phyloP scores from a whole-genome alignment of 2,888 invertebrate genomes.

The Drosophila differens region DNA sequence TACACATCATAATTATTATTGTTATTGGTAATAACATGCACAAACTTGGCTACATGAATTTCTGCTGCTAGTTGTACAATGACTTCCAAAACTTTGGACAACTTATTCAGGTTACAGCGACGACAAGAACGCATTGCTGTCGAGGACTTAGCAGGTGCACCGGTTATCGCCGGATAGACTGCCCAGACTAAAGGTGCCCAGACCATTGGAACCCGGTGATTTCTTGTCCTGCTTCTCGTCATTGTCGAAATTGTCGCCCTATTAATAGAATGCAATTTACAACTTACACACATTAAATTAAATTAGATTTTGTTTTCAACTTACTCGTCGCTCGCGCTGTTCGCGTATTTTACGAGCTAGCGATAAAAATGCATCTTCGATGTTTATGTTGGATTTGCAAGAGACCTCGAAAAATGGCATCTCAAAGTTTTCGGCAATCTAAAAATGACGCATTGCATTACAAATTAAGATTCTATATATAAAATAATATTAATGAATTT shows the following conservation, averaged over 20 bases:
- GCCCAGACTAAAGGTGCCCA: constrained; percentile 85
- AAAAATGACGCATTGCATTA: constrained; percentile 58
- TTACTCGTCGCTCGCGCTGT: constrained; percentile 91
- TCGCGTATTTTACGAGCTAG: constrained; percentile 93
- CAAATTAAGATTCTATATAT: background rate
- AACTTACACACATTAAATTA: background rate
- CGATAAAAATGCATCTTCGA: constrained; percentile 92
- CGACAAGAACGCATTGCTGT: background rate
- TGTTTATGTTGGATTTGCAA: constrained; percentile 94
- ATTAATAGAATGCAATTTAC: constrained; percentile 6
- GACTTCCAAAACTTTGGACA: constrained; percentile 56
- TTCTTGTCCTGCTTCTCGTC: constrained; percentile 85
- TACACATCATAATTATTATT: constrained; percentile 17
- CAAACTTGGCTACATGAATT: constrained; percentile 44
- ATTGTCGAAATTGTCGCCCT: constrained; percentile 86
- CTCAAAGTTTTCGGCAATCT: constrained; percentile 94
- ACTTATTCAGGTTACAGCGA: constrained; percentile 53
- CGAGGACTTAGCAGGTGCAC: constrained; percentile 84
- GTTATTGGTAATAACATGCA: constrained; percentile 37
- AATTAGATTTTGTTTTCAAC: constrained; percentile 30
- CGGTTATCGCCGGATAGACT: constrained; percentile 84
- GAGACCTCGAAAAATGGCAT: constrained; percentile 96
- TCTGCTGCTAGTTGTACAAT: constrained; percentile 34
- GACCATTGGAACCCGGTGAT: constrained; percentile 84
- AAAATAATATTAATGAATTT: background rate